Evolutionary conservation across 2,888 invertebrate species (phyloP), one percentile per base, ranked within the genome.

Genomic region (Elegia similella): DNA sequence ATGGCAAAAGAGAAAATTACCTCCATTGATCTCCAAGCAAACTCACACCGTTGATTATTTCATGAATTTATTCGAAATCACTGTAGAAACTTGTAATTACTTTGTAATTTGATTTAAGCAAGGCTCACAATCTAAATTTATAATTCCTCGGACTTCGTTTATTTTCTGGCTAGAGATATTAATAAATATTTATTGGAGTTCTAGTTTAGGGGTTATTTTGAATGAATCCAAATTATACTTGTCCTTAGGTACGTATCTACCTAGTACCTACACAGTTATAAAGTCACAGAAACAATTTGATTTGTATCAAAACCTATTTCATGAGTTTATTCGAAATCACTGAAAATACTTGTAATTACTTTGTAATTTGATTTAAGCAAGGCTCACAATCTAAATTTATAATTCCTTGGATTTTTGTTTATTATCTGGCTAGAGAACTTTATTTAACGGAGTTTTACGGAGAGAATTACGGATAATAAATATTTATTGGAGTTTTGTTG

Each of bases 21-120:
- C 38, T 46, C 23, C 17, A 12, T 16, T 17, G 12, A 46, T 17
- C 12, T 46, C 12, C 1, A 7, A 23, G 10, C 17, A n/a, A 47
- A 23, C 29, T 12, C 30, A 47, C 29, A 30, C 30, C 29, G 29
- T 59, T 64, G 44, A 65, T 61, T 59, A 62, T 57, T 54, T 53
- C 17, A 53, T 29, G 29, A 42, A 7, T 42, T 53, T 42, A 8
- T 42, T 42, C 29, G 10, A 29, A 53, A 38, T 32, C 13, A 46
- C 32, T 15, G 44, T 17, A 23, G 44, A 54, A 44, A 38, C 44
- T 54, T 47, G 13, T 47, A 47, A 47, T 47, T 47, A 47, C n/a
- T 47, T 47, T 23, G 47, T 47, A 30, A 47, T 47, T 47, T 29
- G 29, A 29, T 47, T 47, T 29, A 13, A 13, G n/a, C 13, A 47